Evolutionary conservation across 1,140 invertebrate species (phyloP).

Genomic region (Ceratina japonica): DNA sequence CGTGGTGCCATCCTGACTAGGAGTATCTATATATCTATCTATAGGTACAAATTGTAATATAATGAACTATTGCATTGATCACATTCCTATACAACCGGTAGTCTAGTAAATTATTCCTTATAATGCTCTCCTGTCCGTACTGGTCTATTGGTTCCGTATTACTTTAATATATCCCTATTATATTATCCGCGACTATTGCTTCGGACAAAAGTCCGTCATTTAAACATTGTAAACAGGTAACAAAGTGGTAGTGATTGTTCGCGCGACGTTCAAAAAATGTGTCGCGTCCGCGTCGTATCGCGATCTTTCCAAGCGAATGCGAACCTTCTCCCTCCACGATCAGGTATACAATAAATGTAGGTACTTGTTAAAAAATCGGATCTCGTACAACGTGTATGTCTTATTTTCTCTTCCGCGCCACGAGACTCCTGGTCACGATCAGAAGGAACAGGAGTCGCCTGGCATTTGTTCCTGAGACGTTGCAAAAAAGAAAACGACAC

Average conservation of each 20-base stretch:
- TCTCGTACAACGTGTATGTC: background rate
- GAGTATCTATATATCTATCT: conserved; percentile 71
- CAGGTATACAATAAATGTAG: background rate
- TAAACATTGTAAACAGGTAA: conserved; percentile 79
- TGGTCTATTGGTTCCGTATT: conserved; percentile 56
- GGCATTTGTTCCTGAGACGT: background rate
- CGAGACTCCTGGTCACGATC: too few species aligned
- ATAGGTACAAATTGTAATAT: conserved; percentile 66
- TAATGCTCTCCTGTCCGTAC: conserved; percentile 55
- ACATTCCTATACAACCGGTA: conserved; percentile 63
- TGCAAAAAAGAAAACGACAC: background rate
- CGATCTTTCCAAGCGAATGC: conserved; percentile 46
- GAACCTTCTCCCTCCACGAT: background rate
- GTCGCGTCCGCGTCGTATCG: conserved; percentile 12
- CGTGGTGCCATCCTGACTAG: conserved; percentile 74
- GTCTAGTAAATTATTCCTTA: conserved; percentile 54
- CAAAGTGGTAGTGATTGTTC: conserved; percentile 77
- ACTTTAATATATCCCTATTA: conserved; percentile 53
- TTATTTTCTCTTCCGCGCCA: background rate
- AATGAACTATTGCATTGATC: conserved; percentile 68
- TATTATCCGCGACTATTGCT: conserved; percentile 71
- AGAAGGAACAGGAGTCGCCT: background rate
- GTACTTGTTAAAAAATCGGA: background rate
- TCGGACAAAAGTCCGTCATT: conserved; percentile 74
- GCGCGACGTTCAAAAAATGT: conserved; percentile 46